phyloP scores from a whole-genome alignment of 1,140 invertebrate species.

The Pygmarrhopalites habei region DNA sequence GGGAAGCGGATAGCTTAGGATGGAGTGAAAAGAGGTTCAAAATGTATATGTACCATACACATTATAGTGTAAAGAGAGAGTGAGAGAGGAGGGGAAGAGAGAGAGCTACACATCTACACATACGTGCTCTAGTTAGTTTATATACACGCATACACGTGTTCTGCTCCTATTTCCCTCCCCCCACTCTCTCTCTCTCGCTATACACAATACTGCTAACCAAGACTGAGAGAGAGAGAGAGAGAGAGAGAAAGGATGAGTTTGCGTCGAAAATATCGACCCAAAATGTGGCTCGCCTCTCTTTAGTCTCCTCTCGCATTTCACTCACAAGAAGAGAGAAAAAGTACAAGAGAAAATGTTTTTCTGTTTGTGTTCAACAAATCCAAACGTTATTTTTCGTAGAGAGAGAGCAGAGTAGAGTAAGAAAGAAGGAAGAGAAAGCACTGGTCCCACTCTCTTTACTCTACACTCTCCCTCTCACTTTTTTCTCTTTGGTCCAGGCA shows the following conservation, averaged over 20 bases:
- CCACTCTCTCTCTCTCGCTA: not conserved
- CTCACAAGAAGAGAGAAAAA: constrained; percentile 17
- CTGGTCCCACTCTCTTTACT: too few species aligned
- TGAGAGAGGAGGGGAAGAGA: too few species aligned
- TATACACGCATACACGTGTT: too few species aligned
- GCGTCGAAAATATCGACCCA: constrained; percentile 35
- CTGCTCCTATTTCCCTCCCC: too few species aligned
- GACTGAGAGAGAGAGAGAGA: not conserved
- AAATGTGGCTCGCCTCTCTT: constrained; percentile 16
- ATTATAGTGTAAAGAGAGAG: too few species aligned
- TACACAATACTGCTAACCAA: not conserved
- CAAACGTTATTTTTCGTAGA: constrained; percentile 12
- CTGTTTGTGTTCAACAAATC: constrained; percentile 17
- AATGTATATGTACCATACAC: too few species aligned
- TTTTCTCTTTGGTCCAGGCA: too few species aligned
- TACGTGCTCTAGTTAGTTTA: too few species aligned
- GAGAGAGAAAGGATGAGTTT: constrained; percentile 31
- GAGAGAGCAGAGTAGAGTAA: too few species aligned
- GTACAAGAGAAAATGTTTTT: constrained; percentile 21
- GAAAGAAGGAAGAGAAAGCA: too few species aligned
- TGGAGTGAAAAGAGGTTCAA: constrained; percentile 13
- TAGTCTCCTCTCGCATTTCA: constrained; percentile 23
- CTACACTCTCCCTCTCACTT: too few species aligned
- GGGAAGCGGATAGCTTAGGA: not conserved
- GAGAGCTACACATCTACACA: too few species aligned